Evolutionary conservation across 1,140 invertebrate genomes (phyloP), one percentile per base, ranked within the genome.

Genomic region (Thaumatotibia leucotreta): DNA sequence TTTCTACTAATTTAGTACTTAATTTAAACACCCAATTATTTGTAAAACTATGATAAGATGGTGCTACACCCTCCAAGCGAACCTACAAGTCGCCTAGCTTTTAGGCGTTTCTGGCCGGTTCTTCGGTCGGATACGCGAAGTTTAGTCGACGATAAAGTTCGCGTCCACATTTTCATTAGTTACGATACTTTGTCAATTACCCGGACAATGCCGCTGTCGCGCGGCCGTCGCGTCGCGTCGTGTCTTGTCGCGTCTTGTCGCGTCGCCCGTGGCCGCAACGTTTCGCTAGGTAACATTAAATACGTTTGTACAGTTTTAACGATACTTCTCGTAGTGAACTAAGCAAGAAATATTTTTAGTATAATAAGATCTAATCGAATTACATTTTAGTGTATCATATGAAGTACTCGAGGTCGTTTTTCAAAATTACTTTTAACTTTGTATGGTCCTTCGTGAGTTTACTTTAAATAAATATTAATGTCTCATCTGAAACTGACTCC

Each of bases 271-370:
- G 11, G 22, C 9, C 50, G 50, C 50, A 52, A 11, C 22, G 39
- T 20, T 11, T n/a, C 76, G 79, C 82, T 83, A 81, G 79, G 74
- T 79, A 79, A 74, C 73, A 72, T 76, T 72, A 65, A 70, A 84
- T 77, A 87, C 84, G 84, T 90, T 90, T 90, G 88, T 90, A 88
- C 86, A 90, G 88, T 89, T 89, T 89, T 88, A 88, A 86, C 77
- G 76, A 85, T 88, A 88, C 84, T 88, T 90, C 85, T 88, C 82
- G 80, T 89, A 89, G 88, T 70, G 73, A 64, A 79, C 69, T 88
- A 90, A 88, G 88, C 84, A 83, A 88, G 77, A 88, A 90, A 87
- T 86, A 87, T 90, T 89, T 80, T 89, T 86, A 88, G 84, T 87
- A 85, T 85, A 87, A 77, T 88, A 90, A 88, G 84, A 86, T 88